These are phyloP conservation scores for Catharus fuscescens DNA, from an alignment of 2,113 vertebrate genomes.

Conservation along the genomic window DNA sequence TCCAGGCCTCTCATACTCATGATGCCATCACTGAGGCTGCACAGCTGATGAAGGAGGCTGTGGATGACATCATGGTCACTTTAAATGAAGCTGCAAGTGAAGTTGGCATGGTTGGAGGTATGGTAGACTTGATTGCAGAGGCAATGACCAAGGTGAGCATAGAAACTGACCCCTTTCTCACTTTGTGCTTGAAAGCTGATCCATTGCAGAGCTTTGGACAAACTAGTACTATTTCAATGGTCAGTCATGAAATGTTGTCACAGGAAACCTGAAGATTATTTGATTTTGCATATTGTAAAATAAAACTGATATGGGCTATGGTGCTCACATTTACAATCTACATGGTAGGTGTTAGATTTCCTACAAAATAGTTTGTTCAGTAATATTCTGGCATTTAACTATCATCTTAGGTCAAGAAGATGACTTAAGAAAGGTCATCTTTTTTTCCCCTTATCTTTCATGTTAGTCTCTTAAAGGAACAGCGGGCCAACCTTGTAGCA, in stretches of 20 bases:
- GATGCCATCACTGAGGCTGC: constrained; percentile 94
- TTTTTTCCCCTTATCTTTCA: neutral
- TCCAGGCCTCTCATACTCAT: constrained; percentile 92
- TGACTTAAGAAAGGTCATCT: too few species aligned
- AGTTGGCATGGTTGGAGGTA: constrained; percentile 95
- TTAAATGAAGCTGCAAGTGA: constrained; percentile 97
- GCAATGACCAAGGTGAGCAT: constrained; percentile 90
- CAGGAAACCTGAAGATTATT: neutral
- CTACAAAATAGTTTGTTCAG: neutral
- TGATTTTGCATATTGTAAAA: neutral
- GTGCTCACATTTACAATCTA: rapidly evolving
- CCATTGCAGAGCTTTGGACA: neutral
- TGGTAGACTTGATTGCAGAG: constrained; percentile 96
- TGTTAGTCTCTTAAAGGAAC: neutral
- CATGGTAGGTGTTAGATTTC: neutral
- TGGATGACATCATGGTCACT: constrained; percentile 98
- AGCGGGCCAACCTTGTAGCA: neutral
- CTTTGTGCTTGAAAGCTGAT: neutral
- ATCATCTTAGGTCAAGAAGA: neutral
- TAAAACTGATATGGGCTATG: neutral
- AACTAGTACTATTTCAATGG: neutral
- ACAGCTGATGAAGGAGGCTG: constrained; percentile 97
- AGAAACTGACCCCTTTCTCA: rapidly evolving
- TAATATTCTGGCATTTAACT: neutral
- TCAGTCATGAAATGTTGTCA: neutral